phyloP scores from a whole-genome alignment of 2,888 invertebrate genomes.

The Ochlodes sylvanus region DNA sequence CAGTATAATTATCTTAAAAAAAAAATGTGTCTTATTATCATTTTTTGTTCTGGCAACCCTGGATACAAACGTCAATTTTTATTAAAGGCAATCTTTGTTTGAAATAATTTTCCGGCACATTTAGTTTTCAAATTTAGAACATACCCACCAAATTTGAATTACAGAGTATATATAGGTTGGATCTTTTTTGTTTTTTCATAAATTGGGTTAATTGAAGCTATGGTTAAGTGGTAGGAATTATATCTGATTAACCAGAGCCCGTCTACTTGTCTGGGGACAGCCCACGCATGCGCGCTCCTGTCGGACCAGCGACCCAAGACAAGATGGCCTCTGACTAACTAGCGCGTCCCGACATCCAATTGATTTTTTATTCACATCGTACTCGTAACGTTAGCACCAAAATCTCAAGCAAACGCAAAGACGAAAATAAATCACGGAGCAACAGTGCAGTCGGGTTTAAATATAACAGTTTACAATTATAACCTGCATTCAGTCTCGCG shows the following conservation, averaged over 20 bases:
- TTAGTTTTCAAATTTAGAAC: conserved; percentile 1
- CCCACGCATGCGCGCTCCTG: conserved; percentile 68
- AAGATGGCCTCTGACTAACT: conserved; percentile 69
- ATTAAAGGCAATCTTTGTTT: neutral
- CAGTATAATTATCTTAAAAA: neutral
- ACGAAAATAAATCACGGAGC: conserved; percentile 40
- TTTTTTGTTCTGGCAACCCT: neutral
- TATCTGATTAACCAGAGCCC: conserved; percentile 12
- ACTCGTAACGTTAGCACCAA: conserved; percentile 52
- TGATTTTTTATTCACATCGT: conserved; percentile 72
- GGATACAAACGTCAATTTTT: neutral
- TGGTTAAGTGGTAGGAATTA: conserved; percentile 12
- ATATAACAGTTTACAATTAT: conserved; percentile 39
- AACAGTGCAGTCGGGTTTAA: conserved; percentile 38
- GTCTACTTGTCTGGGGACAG: conserved; percentile 43
- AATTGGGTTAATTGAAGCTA: neutral
- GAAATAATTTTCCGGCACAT: neutral
- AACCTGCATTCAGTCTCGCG: conserved; percentile 38
- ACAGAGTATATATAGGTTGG: neutral
- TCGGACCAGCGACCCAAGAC: conserved; percentile 61
- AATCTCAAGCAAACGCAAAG: conserved; percentile 42
- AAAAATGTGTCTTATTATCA: neutral
- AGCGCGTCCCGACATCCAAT: conserved; percentile 64
- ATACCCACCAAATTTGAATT: neutral
- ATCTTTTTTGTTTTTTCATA: conserved; percentile 1